These are phyloP conservation scores for Leptinotarsa juncta DNA, from an alignment of 2,888 invertebrate genomes.

Conservation along the genomic window DNA sequence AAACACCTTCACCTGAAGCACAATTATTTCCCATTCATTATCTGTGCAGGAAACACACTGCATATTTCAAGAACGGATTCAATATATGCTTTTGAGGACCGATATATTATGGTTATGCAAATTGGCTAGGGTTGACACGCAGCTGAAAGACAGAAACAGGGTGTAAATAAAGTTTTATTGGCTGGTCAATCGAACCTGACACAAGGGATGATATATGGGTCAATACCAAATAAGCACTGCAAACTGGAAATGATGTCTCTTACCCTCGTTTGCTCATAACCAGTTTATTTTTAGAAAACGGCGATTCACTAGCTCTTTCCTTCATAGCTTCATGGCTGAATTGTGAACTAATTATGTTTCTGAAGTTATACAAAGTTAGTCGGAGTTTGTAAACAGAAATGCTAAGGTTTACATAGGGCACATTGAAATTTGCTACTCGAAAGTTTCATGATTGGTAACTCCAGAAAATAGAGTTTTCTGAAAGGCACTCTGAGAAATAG, in stretches of 20 bases:
- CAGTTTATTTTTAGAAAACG: conserved; percentile 14
- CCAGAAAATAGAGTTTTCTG: conserved; percentile 14
- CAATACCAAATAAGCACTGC: conserved; percentile 12
- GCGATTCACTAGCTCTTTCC: neutral
- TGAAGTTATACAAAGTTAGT: conserved; percentile 3
- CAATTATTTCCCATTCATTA: neutral
- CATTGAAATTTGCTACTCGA: conserved; percentile 7
- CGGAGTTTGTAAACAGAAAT: conserved; percentile 12
- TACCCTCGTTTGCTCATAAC: conserved; percentile 2
- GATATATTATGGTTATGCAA: neutral
- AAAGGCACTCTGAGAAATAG: neutral
- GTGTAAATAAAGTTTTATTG: conserved; percentile 12
- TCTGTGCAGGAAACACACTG: neutral
- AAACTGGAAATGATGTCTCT: neutral
- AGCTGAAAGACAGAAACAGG: conserved; percentile 8
- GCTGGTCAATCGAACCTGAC: conserved; percentile 8
- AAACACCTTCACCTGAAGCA: too few relatives aligned
- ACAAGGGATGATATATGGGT: conserved; percentile 13
- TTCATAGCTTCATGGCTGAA: neutral
- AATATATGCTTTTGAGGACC: neutral
- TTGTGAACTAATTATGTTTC: conserved; percentile 11
- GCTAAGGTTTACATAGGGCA: neutral
- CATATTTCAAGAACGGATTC: neutral
- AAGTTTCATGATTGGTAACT: conserved; percentile 13
- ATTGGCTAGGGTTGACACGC: neutral